phyloP scores from a whole-genome alignment of 2,888 invertebrate genomes.

The Dolomedes plantarius region DNA sequence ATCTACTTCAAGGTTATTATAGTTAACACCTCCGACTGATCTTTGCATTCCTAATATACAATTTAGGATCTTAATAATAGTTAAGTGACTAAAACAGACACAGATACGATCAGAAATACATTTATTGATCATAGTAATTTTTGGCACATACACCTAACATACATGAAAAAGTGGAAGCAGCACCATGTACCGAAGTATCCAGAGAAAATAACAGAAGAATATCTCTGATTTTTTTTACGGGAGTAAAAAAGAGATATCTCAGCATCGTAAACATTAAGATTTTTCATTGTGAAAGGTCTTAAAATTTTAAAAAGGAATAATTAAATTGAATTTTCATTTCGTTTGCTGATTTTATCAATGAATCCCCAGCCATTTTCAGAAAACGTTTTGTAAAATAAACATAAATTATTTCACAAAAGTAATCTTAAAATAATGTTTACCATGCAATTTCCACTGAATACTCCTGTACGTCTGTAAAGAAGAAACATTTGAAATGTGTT shows the following conservation, averaged over 20 bases:
- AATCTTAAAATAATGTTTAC: not conserved
- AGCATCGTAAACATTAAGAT: not conserved
- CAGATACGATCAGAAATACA: too few species aligned
- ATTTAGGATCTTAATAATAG: too few species aligned
- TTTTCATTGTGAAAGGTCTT: not conserved
- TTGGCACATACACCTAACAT: slow-evolving; percentile 11
- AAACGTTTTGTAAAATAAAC: slow-evolving; percentile 3
- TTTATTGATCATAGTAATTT: too few species aligned
- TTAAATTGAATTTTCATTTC: too few species aligned
- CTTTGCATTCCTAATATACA: too few species aligned
- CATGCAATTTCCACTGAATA: not conserved
- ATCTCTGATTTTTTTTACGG: not conserved
- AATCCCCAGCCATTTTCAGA: not conserved
- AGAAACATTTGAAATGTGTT: not conserved
- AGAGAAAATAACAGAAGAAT: not conserved
- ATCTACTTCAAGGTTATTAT: too few species aligned
- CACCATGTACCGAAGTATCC: not conserved
- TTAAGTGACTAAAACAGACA: too few species aligned
- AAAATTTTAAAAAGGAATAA: not conserved
- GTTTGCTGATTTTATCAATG: too few species aligned
- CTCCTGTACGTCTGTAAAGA: not conserved
- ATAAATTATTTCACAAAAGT: not conserved
- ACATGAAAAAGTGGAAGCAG: not conserved
- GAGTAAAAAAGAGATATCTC: slow-evolving; percentile 7
- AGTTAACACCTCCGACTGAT: too few species aligned